Conservation (phyloP, 2,888 invertebrate genomes). For the Allophyes oxyacanthae region DNA sequence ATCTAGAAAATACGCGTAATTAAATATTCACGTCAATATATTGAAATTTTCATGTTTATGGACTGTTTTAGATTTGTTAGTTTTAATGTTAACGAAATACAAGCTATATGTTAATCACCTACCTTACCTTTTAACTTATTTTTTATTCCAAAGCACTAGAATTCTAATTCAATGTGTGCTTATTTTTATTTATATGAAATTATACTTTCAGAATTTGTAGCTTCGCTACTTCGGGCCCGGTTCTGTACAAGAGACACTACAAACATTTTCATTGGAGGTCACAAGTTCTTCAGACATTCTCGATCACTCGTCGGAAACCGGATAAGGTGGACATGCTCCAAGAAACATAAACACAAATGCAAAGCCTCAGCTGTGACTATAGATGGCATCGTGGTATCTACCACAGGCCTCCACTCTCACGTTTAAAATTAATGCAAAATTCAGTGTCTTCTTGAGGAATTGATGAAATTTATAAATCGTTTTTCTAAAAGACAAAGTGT, state of each 20-base stretch:
- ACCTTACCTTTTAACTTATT: too few species aligned
- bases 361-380: slow-evolving; percentile 81
- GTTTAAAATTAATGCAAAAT: slow-evolving; percentile 11
- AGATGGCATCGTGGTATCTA: slow-evolving; percentile 77
- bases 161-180: too few species aligned
- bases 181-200: not conserved
- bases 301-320: slow-evolving; percentile 79
- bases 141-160: too few species aligned
- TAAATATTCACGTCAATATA: too few species aligned
- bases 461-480: not conserved
- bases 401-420: slow-evolving; percentile 78
- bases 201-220: slow-evolving; percentile 70
- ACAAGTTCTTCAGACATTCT: slow-evolving; percentile 83
- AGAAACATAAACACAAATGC: slow-evolving; percentile 83
- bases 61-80: too few species aligned
- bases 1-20: too few species aligned
- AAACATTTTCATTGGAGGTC: slow-evolving; percentile 78
- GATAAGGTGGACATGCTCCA: slow-evolving; percentile 83
- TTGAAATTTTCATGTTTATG: too few species aligned
- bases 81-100: too few species aligned
- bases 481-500: not conserved
- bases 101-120: too few species aligned
- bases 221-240: slow-evolving; percentile 73
- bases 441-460: slow-evolving; percentile 11
- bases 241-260: slow-evolving; percentile 71